Percentiles rank a stretch among this genome's conserved stretches.
Conservation (phyloP, 2,888 invertebrate species). For the Drosophila barbarae region DNA sequence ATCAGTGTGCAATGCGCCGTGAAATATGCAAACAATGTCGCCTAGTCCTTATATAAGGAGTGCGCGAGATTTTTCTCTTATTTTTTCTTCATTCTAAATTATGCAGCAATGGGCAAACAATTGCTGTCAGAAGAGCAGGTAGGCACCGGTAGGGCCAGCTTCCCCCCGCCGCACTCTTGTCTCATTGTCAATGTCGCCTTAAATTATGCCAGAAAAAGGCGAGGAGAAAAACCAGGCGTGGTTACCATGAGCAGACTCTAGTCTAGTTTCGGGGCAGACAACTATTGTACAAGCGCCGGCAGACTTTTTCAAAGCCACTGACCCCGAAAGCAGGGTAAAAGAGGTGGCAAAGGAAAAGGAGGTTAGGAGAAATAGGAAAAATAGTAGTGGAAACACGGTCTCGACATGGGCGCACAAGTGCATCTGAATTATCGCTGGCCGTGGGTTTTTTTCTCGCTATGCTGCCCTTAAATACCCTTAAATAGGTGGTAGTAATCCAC, state of each 20-base stretch:
- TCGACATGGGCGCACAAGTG: conserved; percentile 67
- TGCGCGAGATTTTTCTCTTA: conserved; percentile 9
- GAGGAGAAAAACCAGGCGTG: not conserved
- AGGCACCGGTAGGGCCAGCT: conserved; percentile 4
- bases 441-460: conserved; percentile 15
- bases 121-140: conserved; percentile 57
- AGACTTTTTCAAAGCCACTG: conserved; percentile 74
- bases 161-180: conserved; percentile 13
- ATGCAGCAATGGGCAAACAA: conserved; percentile 72
- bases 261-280: conserved; percentile 59
- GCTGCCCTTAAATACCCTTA: conserved; percentile 6
- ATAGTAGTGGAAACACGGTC: conserved; percentile 49
- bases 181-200: conserved; percentile 74
- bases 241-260: conserved; percentile 39
- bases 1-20: conserved; percentile 67
- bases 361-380: conserved; percentile 12
- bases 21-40: conserved; percentile 69
- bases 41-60: conserved; percentile 48
- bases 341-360: not conserved
- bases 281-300: conserved; percentile 49
- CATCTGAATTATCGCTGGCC: conserved; percentile 60
- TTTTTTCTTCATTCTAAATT: conserved; percentile 51
- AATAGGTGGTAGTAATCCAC: not conserved
- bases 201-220: conserved; percentile 64
- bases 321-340: conserved; percentile 60